Evolutionary conservation across 2,113 vertebrate genomes (phyloP).

Genomic region (Telmatochromis sp.): DNA sequence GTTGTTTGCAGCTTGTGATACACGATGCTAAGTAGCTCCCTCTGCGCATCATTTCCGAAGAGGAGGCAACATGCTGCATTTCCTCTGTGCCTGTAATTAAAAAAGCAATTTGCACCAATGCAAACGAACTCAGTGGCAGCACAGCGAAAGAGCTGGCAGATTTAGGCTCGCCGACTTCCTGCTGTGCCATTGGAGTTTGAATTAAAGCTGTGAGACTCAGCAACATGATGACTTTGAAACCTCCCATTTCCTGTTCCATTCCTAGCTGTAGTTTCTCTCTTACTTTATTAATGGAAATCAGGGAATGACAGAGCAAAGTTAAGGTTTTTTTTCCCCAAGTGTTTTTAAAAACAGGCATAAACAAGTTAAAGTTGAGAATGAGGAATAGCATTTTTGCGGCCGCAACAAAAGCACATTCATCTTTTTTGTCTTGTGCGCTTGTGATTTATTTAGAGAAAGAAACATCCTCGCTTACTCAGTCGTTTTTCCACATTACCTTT

Average conservation of each 20-base stretch:
- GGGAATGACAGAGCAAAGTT: not conserved
- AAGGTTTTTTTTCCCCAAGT: not conserved
- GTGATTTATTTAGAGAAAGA: conserved; percentile 7
- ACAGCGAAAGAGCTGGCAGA: conserved; percentile 3
- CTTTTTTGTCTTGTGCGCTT: not conserved
- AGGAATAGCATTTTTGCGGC: not conserved
- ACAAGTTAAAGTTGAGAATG: not conserved
- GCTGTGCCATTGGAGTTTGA: conserved; percentile 13
- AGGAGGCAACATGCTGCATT: not conserved
- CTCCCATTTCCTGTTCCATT: conserved; percentile 25
- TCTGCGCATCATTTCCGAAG: conserved; percentile 12
- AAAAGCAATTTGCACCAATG: conserved; percentile 54
- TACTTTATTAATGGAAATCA: conserved; percentile 16
- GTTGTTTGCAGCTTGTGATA: conserved; percentile 45
- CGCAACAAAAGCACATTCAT: not conserved
- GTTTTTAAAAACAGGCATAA: not conserved
- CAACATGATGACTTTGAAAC: not conserved
- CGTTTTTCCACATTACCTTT: not conserved
- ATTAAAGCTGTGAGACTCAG: conserved; percentile 11
- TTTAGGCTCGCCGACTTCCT: conserved; percentile 9
- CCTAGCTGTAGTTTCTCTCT: not conserved
- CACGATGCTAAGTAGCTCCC: conserved; percentile 32
- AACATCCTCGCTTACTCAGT: not conserved
- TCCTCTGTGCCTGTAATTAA: conserved; percentile 52
- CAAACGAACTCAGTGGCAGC: conserved; percentile 29